Evolutionary conservation across 2,797 vertebrate species (phyloP), one percentile per base, ranked within the genome.

Genomic region (Catamblyrhynchus diadema): DNA sequence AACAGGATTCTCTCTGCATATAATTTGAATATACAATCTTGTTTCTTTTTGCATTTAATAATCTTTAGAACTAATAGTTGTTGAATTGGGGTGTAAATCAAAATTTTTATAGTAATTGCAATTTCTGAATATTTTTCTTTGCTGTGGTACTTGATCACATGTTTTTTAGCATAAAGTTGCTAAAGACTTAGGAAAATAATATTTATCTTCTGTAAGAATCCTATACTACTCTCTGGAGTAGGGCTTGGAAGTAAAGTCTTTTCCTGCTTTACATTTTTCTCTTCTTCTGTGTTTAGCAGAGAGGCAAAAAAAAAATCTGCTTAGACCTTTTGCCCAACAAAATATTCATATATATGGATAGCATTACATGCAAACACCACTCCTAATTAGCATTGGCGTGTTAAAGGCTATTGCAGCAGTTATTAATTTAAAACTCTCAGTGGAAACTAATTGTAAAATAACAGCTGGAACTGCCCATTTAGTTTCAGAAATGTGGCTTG

Each of bases 381-480:
- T 93, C 12, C 56, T 90, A 90, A 96, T 96, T 95, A 96, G 35
- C 88, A 73, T 25, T 96, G 94, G 88, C 83, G 70, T 70, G 90
- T 94, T 84, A 90, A 83, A 95, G 48, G 74, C 81, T 94, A 32
- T 92, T 86, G 83, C 93, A 95, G 88, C 86, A 96, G 94, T 94
- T 95, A 94, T 92, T 97, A 86, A 94, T 96, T 96, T 95, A 88
- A 95, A 93, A 84, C 45, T 80, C 66, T 90, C 90, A 66, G 83
- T 94, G 95, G 90, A 95, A 96, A 92, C 88, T 94, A 95, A 95
- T 93, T 95, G 88, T 94, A 95, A 92, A 97, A 64, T 93, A 94
- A 81, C 94, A 97, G 92, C 95, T 95, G 92, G 90, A 96, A 75
- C 95, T 93, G 71, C 81, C 93, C 93, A 33, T 86, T 86, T 93